phyloP scores from a whole-genome alignment of 2,888 invertebrate genomes.

The Aphelenchoides bicaudatus region DNA sequence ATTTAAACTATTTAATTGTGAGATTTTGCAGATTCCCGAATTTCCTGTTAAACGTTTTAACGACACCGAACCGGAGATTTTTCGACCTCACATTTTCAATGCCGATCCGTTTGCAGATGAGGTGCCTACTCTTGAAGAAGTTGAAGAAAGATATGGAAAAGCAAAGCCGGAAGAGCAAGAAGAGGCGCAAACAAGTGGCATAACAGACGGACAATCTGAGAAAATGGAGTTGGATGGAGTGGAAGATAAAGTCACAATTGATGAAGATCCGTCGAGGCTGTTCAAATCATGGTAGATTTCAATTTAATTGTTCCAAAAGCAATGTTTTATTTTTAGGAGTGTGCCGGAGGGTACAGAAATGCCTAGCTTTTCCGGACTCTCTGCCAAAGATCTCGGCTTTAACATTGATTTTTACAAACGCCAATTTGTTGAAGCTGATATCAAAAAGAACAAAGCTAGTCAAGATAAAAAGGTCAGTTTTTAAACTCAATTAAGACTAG shows the following conservation, averaged over 20 bases:
- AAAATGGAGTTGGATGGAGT: slow-evolving; percentile 3
- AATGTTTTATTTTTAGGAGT: neutral
- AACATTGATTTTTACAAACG: slow-evolving; percentile 1
- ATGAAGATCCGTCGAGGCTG: neutral
- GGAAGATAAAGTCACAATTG: no score
- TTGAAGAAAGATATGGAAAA: neutral
- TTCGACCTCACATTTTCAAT: neutral
- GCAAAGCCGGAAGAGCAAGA: neutral
- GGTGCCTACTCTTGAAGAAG: slow-evolving; percentile 9
- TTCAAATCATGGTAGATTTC: neutral
- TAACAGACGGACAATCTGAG: no score
- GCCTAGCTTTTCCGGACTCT: slow-evolving; percentile 4
- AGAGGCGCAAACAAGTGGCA: no score
- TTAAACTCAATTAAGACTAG: no score
- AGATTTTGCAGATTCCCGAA: slow-evolving; percentile 10
- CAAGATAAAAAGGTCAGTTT: no score
- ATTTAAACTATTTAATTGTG: neutral
- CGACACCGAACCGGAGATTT: slow-evolving; percentile 1
- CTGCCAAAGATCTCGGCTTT: slow-evolving; percentile 12
- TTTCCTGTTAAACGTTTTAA: slow-evolving; percentile 3
- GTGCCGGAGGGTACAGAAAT: neutral
- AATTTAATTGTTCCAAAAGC: neutral
- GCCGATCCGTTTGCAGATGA: slow-evolving; percentile 11
- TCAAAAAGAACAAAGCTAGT: no score
- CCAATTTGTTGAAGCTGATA: neutral